phyloP scores from a whole-genome alignment of 2,113 vertebrate genomes.

The Zosterops japonicus region DNA sequence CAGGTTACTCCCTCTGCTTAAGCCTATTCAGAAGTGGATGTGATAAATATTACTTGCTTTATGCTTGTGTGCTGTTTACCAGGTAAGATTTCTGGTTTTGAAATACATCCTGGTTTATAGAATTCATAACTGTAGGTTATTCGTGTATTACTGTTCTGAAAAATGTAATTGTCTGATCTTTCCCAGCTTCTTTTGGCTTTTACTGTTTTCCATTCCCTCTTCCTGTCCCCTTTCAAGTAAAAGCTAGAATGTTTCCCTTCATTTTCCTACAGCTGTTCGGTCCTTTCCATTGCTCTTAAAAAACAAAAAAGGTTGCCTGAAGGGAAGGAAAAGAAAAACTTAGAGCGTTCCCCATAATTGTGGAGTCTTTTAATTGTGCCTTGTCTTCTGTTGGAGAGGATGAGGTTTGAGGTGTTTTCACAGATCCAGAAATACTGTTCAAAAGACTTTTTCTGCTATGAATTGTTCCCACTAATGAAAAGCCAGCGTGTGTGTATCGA shows the following conservation, averaged over 20 bases:
- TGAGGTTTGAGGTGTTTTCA: not conserved
- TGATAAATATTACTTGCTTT: not conserved
- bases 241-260: not conserved
- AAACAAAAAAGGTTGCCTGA: not conserved
- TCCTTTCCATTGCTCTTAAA: not conserved
- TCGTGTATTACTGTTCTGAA: not conserved
- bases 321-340: not conserved
- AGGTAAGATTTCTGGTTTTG: not conserved
- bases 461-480: not conserved
- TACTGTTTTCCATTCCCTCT: not conserved
- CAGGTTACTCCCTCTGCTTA: constrained; percentile 19
- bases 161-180: not conserved
- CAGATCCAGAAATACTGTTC: not conserved
- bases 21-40: not conserved
- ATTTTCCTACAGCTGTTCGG: not conserved
- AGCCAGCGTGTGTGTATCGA: not conserved
- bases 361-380: not conserved
- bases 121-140: not conserved
- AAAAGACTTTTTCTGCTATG: not conserved
- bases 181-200: not conserved
- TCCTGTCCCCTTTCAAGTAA: not conserved
- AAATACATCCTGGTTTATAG: not conserved
- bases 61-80: not conserved
- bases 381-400: not conserved
- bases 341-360: not conserved